Base-by-base conservation (phyloP, 2,113 vertebrate genomes). In the Dendrocopos noguchii region DNA sequence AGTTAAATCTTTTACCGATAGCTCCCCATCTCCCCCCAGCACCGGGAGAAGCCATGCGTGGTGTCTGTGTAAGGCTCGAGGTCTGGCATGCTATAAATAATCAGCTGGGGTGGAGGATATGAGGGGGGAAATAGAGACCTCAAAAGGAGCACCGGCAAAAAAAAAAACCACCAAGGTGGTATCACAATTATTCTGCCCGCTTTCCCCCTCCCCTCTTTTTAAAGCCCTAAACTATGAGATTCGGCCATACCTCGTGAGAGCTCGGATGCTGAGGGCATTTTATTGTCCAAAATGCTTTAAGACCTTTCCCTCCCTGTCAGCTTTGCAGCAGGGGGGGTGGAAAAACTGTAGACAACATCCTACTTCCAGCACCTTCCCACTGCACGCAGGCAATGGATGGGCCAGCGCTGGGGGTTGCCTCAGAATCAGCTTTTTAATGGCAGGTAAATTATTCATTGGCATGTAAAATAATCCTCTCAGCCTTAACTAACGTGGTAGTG, bases 371-470 rank as follows among this genome's bases (percentile, higher is more conserved):
- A 0, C 0, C 4, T 10, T 66, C 73, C 19, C 4, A 3, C 31
- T 1, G 6, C 60, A 6, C 5, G 16, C 29, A 0, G 0, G 67
- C 8, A 52, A 39, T 0, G 8, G 80, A 12, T 6, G 16, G 39
- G 39, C 72, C 57, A 9, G 10, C 1, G 42, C 67, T 15, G 56
- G 6, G 6, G 36, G 11, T 56, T 14, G 56, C 3, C 79, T 47
- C 36, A 7, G 22, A 70, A 24, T 21, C 29, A 70, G 78, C 46
- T 79, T 92, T 64, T 81, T 80, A 94, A 75, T 31, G 73, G 82
- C 76, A 79, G 65, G 76, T 96, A 86, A 96, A 96, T 94, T 94
- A 95, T 94, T 95, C 73, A 95, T 88, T 6, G 55, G 66, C 80
- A 76, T 90, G 94, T 90, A 91, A 94, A 94, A 84, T 88, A 96